Base-by-base conservation (phyloP, 2,113 vertebrate genomes). In the Lucifuga dentata region DNA sequence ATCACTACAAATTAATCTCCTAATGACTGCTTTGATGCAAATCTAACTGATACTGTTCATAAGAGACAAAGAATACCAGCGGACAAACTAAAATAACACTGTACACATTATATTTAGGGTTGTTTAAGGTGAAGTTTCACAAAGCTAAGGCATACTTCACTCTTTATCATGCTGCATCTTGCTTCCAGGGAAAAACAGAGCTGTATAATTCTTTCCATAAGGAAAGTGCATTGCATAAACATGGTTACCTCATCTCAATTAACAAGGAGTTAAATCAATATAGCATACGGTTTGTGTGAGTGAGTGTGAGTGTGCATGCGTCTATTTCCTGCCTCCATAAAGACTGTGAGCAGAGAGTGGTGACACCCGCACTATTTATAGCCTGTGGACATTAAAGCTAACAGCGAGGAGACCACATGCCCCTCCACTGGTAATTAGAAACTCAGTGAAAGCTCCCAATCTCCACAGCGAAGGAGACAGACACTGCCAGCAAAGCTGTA, bases 361-460 rank as follows among this genome's bases (percentile, higher is more conserved):
- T 36, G 43, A 79, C 82, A 87, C 81, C 69, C 79, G 85, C 68
- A 60, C 80, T 84, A 87, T 90, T 91, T 79, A 84, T 87, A 88
- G 85, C 59, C 52, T 2, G 7, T 21, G 51, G 80, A 85, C 83
- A 71, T 79, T 78, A 77, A 73, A 78, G 82, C 83, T 68, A 86
- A 74, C 69, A 73, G 68, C 72, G 36, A 79, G 40, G 82, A 90
- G 74, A 74, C 52, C 35, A 39, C 73, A 16, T 73, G 59, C 69
- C 70, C 73, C 78, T 70, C 20, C 61, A 59, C 78, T 68, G 60
- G 81, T 86, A 83, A 90, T 89, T 89, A 90, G 81, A 88, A 76
- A 41, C 68, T 74, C 32, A 65, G 61, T 17, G 29, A 59, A 77
- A 78, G 62, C 78, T 70, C 58, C 40, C 48, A 48, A 72, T 41